A percentile compares a stretch with the other conserved stretches of the same genome.
These are phyloP conservation scores for Leuciscus idus DNA, from an alignment of 2,113 vertebrate species.

Conservation along the genomic window DNA sequence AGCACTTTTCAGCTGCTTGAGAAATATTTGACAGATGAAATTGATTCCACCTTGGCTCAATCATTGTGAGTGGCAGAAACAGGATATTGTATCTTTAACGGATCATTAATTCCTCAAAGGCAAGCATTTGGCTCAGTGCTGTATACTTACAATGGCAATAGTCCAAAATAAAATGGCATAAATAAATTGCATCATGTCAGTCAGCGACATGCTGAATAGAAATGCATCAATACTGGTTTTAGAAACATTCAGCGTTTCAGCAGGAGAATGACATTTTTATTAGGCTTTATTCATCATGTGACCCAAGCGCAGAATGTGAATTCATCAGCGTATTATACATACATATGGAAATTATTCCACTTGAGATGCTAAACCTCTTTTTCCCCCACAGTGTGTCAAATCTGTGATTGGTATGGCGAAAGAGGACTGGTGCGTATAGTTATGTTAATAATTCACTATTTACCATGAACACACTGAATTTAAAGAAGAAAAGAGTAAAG, in stretches of 20 bases:
- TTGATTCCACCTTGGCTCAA: slow-evolving; percentile 42
- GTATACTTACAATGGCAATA: slow-evolving; percentile 34
- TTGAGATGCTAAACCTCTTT: slow-evolving; percentile 17
- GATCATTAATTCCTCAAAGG: slow-evolving; percentile 43
- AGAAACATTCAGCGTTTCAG: slow-evolving; percentile 55
- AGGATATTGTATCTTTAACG: slow-evolving; percentile 47
- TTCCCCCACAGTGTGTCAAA: slow-evolving; percentile 4
- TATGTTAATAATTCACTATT: slow-evolving; percentile 30
- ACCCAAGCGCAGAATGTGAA: slow-evolving; percentile 13
- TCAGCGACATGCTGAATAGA: neutral
- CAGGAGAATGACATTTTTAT: slow-evolving; percentile 72
- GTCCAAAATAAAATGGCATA: slow-evolving; percentile 38
- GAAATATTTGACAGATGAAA: slow-evolving; percentile 37
- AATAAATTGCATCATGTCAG: slow-evolving; percentile 30
- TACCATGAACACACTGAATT: slow-evolving; percentile 6
- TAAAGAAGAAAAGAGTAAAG: slow-evolving; percentile 12
- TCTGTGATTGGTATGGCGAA: slow-evolving; percentile 32
- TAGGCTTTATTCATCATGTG: slow-evolving; percentile 64
- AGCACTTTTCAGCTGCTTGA: neutral
- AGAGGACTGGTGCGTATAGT: slow-evolving; percentile 19
- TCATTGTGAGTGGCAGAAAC: slow-evolving; percentile 35
- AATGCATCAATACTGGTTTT: slow-evolving; percentile 36
- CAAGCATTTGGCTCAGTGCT: slow-evolving; percentile 13
- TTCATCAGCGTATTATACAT: slow-evolving; percentile 39
- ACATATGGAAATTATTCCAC: slow-evolving; percentile 37